phyloP scores from a whole-genome alignment of 2,888 invertebrate genomes.

The Amphipoea lucens region DNA sequence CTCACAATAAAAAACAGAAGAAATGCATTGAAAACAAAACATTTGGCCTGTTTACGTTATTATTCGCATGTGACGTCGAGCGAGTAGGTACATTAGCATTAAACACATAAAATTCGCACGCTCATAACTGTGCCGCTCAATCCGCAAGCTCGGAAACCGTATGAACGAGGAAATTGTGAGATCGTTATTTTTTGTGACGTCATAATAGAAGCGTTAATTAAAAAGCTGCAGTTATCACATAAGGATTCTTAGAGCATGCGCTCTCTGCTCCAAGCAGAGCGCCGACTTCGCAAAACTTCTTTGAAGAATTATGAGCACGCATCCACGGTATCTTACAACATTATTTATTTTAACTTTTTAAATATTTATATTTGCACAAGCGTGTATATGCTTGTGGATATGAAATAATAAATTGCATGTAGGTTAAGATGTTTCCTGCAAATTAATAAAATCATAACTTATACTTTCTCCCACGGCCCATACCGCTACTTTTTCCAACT shows the following conservation, averaged over 20 bases:
- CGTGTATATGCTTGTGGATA: neutral
- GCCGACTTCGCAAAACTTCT: slow-evolving; percentile 14
- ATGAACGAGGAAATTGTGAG: slow-evolving; percentile 73
- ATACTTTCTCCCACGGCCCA: slow-evolving; percentile 27
- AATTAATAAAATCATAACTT: slow-evolving; percentile 22
- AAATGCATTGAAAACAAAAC: slow-evolving; percentile 39
- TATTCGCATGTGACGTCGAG: slow-evolving; percentile 37
- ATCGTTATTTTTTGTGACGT: slow-evolving; percentile 76
- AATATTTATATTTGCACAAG: neutral
- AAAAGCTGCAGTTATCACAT: slow-evolving; percentile 79
- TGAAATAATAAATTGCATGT: slow-evolving; percentile 24
- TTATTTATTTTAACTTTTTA: neutral
- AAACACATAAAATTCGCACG: slow-evolving; percentile 63
- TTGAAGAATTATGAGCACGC: slow-evolving; percentile 10
- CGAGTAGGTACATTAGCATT: slow-evolving; percentile 57
- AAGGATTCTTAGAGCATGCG: slow-evolving; percentile 72
- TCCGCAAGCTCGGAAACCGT: slow-evolving; percentile 72
- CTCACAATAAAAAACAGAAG: slow-evolving; percentile 16
- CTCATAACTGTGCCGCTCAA: slow-evolving; percentile 56
- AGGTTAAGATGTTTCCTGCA: slow-evolving; percentile 22
- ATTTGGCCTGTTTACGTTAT: slow-evolving; percentile 40
- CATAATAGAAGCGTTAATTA: slow-evolving; percentile 82
- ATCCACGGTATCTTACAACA: neutral
- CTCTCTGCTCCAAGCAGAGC: slow-evolving; percentile 4
- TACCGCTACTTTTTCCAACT: slow-evolving; percentile 38